Conservation (phyloP, 2,113 vertebrate genomes). For the Brachypteracias leptosomus region DNA sequence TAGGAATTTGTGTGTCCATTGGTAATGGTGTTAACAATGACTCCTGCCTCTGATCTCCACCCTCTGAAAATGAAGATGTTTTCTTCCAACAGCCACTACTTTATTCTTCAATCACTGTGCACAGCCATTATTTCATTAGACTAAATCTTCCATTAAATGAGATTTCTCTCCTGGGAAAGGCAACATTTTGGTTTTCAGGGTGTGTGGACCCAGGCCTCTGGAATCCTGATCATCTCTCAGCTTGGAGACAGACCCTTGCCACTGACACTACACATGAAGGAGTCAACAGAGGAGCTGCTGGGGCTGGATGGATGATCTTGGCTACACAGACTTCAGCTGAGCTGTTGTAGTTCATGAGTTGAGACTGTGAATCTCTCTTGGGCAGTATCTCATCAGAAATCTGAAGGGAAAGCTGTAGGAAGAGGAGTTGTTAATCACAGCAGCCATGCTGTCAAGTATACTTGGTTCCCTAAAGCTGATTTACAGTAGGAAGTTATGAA, state of each 20-base stretch:
- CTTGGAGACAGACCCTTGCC: background rate
- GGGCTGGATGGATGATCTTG: background rate
- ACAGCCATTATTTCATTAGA: background rate
- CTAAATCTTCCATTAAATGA: background rate
- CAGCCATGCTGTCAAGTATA: background rate
- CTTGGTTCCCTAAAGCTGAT: conserved; percentile 32
- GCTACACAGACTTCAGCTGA: background rate
- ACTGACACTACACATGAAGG: background rate
- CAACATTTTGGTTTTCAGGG: background rate
- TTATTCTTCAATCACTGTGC: background rate
- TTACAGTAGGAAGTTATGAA: conserved; percentile 36
- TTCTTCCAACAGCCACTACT: background rate
- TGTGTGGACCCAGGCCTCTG: background rate
- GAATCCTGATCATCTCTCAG: background rate
- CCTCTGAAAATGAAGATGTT: background rate
- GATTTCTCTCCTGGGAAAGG: background rate
- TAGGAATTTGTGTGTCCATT: background rate
- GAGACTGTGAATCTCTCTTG: background rate
- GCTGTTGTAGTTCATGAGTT: background rate
- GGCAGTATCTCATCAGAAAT: background rate
- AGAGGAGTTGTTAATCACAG: conserved; percentile 1
- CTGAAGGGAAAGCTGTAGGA: background rate
- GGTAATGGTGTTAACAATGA: background rate
- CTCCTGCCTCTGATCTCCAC: background rate
- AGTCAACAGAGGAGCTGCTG: background rate